phyloP scores from a whole-genome alignment of 1,140 invertebrate genomes.

The Scylla paramamosain region DNA sequence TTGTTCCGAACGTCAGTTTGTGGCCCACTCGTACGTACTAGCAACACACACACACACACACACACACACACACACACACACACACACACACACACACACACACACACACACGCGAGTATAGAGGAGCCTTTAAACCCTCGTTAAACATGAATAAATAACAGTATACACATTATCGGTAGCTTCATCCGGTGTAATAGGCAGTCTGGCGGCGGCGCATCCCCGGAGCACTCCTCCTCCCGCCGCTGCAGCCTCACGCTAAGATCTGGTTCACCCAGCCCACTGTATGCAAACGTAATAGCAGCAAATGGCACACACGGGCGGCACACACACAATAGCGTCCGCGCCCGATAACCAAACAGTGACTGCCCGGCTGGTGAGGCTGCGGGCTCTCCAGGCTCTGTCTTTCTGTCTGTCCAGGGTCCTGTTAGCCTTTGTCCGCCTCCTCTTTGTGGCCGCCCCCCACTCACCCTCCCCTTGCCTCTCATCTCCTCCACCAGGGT shows the following conservation, averaged over 20 bases:
- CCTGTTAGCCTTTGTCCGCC: no score
- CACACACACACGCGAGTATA: background rate
- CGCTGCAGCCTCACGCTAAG: background rate
- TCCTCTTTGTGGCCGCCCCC: background rate
- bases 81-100: conserved; percentile 32
- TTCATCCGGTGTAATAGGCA: no score
- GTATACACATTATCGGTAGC: background rate
- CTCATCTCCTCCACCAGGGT: conserved; percentile 83
- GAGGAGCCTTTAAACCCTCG: background rate
- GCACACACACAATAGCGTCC: background rate
- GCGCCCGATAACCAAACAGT: background rate
- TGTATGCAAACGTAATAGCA: background rate
- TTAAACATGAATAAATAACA: background rate
- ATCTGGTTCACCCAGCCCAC: background rate
- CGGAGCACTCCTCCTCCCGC: background rate
- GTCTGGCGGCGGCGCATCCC: background rate
- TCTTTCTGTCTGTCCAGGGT: no score
- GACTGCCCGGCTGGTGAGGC: no score
- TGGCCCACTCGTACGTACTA: background rate
- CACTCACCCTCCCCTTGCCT: background rate
- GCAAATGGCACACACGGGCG: background rate
- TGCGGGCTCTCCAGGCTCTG: background rate
- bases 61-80: conserved; percentile 31
- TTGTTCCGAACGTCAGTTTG: no score
- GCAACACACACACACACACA: background rate